Base-by-base conservation (phyloP, 2,797 vertebrate genomes). In the Acanthiza pusilla region DNA sequence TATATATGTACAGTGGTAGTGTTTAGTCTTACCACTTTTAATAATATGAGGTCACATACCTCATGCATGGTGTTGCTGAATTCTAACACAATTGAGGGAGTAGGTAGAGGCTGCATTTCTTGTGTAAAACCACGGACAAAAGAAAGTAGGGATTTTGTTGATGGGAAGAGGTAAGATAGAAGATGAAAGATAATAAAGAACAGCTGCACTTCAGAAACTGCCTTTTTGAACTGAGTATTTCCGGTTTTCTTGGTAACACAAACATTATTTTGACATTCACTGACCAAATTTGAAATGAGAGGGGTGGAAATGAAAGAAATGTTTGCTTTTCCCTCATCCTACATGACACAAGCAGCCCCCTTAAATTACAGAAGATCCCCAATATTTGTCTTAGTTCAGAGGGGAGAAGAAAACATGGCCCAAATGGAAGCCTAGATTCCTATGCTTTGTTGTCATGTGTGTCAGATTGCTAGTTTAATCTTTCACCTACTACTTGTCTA, bases 391-490 rank as follows among this genome's bases (percentile, higher is more conserved):
- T 60, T 51, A 53, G 9, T 26, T 54, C 54, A 53, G 18, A 51
- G 5, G 2, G 5, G 17, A 71, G 32, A 78, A 73, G 27, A 71
- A 89, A 79, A 36, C 5, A 3, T 6, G 5, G 30, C 20, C 10
- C 22, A 30, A 81, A n/a, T 5, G 62, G 27, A 90, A 85, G 10
- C 12, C 17, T 36, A 34, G 13, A 18, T 10, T 70, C 14, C 29
- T 63, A 48, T 0, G 1, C 19, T 65, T 82, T 66, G 5, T 8
- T 79, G 10, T 14, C 13, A 50, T 1, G 0, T 50, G 3, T 80
- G 40, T 57, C 50, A 71, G 57, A n/a, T 11, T 40, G 26, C 42
- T 50, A 70, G 29, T 70, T 89, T 87, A 18, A 19, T 47, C 50
- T 82, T 87, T 55, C 30, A 40, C 54, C 14, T 63, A 18, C 16